phyloP scores from a whole-genome alignment of 1,140 invertebrate genomes.

The Acyrthosiphon pisum region DNA sequence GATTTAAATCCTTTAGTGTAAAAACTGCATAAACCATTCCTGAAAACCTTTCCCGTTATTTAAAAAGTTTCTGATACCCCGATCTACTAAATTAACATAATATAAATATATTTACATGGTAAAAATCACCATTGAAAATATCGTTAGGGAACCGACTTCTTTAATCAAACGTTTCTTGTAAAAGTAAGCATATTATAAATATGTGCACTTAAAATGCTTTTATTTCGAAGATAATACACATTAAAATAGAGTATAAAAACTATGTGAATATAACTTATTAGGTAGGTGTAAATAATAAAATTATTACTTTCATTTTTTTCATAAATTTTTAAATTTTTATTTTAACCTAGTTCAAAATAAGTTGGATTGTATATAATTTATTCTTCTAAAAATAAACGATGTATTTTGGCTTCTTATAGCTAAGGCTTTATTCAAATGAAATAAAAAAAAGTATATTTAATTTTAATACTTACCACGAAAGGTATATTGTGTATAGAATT shows the following conservation, averaged over 20 bases:
- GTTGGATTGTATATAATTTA: not conserved
- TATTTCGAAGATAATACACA: not conserved
- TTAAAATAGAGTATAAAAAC: not conserved
- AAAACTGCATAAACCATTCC: not conserved
- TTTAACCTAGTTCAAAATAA: not conserved
- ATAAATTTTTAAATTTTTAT: not conserved
- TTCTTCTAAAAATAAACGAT: not conserved
- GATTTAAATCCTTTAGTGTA: not conserved
- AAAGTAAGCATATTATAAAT: not conserved
- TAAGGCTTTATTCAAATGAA: not conserved
- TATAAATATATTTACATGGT: not conserved
- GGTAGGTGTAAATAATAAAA: not conserved
- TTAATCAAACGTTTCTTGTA: not conserved
- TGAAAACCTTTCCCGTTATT: not conserved
- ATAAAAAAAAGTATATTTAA: not conserved
- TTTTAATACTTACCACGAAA: not conserved
- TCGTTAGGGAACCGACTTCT: not conserved
- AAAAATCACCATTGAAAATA: not conserved
- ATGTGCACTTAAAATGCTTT: not conserved
- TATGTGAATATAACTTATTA: not conserved
- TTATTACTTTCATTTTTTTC: not conserved
- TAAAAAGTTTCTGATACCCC: not conserved
- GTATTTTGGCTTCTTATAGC: not conserved
- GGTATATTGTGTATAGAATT: not conserved
- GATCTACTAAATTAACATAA: not conserved